Base-by-base conservation (phyloP, 2,113 vertebrate genomes). In the Poeciliopsis prolifica region DNA sequence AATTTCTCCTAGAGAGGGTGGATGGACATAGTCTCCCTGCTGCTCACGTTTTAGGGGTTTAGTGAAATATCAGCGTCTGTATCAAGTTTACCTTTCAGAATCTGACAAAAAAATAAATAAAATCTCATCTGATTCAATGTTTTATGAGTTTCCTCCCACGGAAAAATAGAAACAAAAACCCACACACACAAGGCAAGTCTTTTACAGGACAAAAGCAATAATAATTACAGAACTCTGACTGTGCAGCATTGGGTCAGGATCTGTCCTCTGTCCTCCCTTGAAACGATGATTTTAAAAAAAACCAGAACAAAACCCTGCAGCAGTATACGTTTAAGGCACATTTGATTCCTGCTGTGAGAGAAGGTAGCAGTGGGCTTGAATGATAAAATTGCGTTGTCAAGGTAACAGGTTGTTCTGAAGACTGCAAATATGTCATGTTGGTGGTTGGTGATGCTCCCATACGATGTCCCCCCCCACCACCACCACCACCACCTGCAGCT, bases 361-460 rank as follows among this genome's bases (percentile, higher is more conserved):
- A 89, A 90, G 90, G 90, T 91, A 92, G 91, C 88, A 90, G 87
- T 92, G 92, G 92, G 86, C 91, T 91, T 91, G 93, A 93, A 93
- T 94, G 92, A 94, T 94, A 94, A 94, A 94, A 93, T 86, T 91
- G 92, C 69, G 94, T 95, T 95, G 94, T 94, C 94, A 95, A 93
- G 94, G 94, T 92, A 94, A 95, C 94, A 92, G 92, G 91, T 94
- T 91, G 89, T 92, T 88, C 89, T 88, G 89, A 92, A 91, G 88
- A 85, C 89, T 91, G 91, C 85, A 86, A 89, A 85, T 90, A 89
- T 89, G 92, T 91, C 74, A 86, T 86, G 90, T 70, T 80, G 87
- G 86, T 88, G 91, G 90, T 70, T 80, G 87, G 86, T 88, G 91
- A 92, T 90, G 93, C 92, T 93, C 86, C 84, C 83, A 81, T 88